A percentile compares a stretch with the other conserved stretches of the same genome.
phyloP scores from a whole-genome alignment of 2,113 vertebrate genomes.

The Callipepla californica region DNA sequence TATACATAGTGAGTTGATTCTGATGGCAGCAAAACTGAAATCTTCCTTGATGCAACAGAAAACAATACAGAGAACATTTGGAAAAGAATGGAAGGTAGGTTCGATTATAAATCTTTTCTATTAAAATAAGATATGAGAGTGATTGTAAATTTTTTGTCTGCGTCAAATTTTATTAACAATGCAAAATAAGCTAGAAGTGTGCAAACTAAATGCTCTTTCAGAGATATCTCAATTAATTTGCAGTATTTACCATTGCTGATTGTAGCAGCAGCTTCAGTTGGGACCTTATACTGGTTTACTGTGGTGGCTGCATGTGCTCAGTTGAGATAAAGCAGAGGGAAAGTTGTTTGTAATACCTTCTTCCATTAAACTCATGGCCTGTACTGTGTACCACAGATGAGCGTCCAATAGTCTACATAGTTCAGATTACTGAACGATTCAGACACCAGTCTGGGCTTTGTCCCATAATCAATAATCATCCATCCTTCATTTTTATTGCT shows the following conservation, averaged over 20 bases:
- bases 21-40: not conserved
- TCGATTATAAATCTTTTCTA: not conserved
- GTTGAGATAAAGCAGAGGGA: not conserved
- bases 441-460: conserved; percentile 46
- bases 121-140: not conserved
- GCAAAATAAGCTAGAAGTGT: not conserved
- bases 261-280: not conserved
- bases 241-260: not conserved
- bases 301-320: not conserved
- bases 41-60: not conserved
- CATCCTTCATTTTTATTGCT: conserved; percentile 58
- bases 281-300: not conserved
- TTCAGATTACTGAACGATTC: conserved; percentile 32
- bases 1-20: not conserved
- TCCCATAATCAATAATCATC: conserved; percentile 53
- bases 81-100: not conserved
- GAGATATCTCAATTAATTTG: not conserved
- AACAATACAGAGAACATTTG: not conserved
- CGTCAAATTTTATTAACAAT: not conserved
- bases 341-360: conserved; percentile 32
- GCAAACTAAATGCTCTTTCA: not conserved
- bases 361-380: conserved; percentile 18
- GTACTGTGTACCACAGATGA: not conserved
- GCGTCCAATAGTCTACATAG: not conserved
- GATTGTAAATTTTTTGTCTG: not conserved